Evolutionary conservation across 2,113 vertebrate genomes (phyloP).

Genomic region (Campylomormyrus numenius): DNA sequence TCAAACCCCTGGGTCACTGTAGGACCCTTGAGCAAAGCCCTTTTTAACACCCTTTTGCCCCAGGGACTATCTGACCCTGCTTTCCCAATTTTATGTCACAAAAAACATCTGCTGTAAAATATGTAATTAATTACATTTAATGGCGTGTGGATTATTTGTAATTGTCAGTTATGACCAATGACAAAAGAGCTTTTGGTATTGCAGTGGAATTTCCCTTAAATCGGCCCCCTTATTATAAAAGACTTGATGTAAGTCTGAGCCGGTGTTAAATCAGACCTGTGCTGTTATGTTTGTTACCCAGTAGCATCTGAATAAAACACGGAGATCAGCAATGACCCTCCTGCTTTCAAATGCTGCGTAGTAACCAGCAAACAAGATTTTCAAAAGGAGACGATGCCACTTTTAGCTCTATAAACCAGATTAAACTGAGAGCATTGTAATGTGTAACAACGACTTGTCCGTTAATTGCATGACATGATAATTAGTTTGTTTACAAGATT

Average conservation of each 20-base stretch:
- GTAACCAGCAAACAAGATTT: not conserved
- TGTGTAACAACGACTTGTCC: not conserved
- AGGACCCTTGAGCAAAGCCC: not conserved
- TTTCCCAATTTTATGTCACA: not conserved
- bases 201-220: not conserved
- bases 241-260: not conserved
- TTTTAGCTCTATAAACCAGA: not conserved
- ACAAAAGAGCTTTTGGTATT: not conserved
- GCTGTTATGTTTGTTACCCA: not conserved
- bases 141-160: not conserved
- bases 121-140: not conserved
- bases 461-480: not conserved
- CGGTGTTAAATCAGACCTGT: not conserved
- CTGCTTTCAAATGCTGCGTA: not conserved
- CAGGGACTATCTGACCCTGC: not conserved
- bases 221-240: not conserved
- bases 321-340: not conserved
- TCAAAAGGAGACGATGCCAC: not conserved
- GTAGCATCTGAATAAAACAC: not conserved
- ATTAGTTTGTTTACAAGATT: not conserved
- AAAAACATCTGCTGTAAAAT: not conserved
- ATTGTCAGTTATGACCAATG: not conserved
- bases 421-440: not conserved
- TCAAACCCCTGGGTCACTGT: not conserved
- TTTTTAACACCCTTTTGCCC: not conserved